These are phyloP conservation scores for Baryphthengus martii DNA, from an alignment of 2,113 vertebrate genomes.

Conservation along the genomic window DNA sequence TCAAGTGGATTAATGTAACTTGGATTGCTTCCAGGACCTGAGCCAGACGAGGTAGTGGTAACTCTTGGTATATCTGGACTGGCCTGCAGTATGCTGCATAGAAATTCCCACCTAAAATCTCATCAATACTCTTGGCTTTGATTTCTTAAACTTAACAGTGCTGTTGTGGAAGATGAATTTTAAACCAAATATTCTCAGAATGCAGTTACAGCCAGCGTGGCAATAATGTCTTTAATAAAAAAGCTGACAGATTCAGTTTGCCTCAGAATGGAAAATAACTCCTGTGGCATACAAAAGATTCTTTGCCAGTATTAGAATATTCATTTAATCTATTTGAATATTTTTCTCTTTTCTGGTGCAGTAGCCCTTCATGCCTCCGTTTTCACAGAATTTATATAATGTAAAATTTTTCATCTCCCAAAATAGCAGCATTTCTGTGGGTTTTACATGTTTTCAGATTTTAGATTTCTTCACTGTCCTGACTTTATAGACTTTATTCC, in stretches of 20 bases:
- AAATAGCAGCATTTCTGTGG: background rate
- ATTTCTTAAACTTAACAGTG: background rate
- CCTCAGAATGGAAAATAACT: background rate
- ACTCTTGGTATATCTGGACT: background rate
- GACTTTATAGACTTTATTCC: background rate
- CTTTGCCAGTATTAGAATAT: background rate
- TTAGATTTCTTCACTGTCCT: background rate
- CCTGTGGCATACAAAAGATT: background rate
- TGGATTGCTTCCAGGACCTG: background rate
- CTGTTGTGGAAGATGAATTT: background rate
- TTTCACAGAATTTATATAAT: background rate
- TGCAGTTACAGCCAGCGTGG: background rate
- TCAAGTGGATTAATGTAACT: background rate
- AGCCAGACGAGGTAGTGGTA: background rate
- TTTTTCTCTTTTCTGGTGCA: background rate
- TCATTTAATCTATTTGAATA: background rate
- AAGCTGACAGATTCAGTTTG: background rate
- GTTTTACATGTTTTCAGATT: background rate
- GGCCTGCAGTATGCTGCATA: background rate
- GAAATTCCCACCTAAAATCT: background rate
- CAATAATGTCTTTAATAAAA: background rate
- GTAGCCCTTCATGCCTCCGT: background rate
- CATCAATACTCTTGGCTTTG: background rate
- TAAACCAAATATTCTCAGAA: background rate
- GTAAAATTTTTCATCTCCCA: background rate